Conservation (phyloP, 2,888 invertebrate species). For the Gastrophysa polygoni region DNA sequence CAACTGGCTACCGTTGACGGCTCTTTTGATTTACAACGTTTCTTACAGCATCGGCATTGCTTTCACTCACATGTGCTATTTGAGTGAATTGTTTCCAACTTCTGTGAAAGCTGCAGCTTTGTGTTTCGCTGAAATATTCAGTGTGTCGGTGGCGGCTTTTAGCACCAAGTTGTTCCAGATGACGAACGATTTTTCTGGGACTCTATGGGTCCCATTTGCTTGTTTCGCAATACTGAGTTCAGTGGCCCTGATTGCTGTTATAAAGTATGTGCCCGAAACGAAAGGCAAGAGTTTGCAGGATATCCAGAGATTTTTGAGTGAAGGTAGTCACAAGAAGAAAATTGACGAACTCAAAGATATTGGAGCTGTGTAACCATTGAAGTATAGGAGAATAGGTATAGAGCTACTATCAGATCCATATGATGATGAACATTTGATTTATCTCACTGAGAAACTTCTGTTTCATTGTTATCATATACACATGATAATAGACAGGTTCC, state of each 20-base stretch:
- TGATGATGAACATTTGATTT: too few relatives aligned
- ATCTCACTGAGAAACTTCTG: too few relatives aligned
- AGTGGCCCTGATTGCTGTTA: slow-evolving; percentile 66
- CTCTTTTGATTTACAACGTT: slow-evolving; percentile 60
- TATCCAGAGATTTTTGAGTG: slow-evolving; percentile 68
- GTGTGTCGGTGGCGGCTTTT: slow-evolving; percentile 58
- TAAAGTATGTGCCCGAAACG: slow-evolving; percentile 69
- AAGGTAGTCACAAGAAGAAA: background rate
- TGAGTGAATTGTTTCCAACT: slow-evolving; percentile 63
- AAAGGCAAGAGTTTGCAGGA: slow-evolving; percentile 72
- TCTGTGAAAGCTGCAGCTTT: slow-evolving; percentile 64
- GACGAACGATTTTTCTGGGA: slow-evolving; percentile 63
- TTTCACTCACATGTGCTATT: slow-evolving; percentile 60
- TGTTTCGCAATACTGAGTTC: slow-evolving; percentile 67
- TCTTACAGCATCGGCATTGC: slow-evolving; percentile 62
- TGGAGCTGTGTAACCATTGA: too few relatives aligned
- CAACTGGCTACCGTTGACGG: slow-evolving; percentile 60
- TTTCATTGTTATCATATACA: too few relatives aligned
- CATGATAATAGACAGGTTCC: too few relatives aligned
- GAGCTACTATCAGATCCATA: too few relatives aligned
- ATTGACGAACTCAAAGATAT: background rate
- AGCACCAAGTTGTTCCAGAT: slow-evolving; percentile 60
- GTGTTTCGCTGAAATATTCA: slow-evolving; percentile 62
- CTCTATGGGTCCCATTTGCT: slow-evolving; percentile 68
- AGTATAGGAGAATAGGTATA: too few relatives aligned